Evolutionary conservation across 2,113 vertebrate genomes (phyloP), one percentile per base, ranked within the genome.

Genomic region (Xenus cinereus): DNA sequence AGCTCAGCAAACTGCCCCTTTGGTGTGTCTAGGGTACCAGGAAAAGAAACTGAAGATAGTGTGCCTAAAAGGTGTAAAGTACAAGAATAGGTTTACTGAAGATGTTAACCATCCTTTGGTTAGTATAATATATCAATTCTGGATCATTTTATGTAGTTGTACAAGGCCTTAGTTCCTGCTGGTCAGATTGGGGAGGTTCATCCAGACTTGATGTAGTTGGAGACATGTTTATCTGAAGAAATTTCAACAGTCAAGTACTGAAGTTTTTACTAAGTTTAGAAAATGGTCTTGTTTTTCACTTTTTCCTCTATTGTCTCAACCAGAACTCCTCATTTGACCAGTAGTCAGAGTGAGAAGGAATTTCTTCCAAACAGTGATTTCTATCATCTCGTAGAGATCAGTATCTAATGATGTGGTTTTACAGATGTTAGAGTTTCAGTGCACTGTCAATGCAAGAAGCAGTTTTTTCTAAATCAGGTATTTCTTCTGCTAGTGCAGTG

Each of bases 301-400:
- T 72, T 76, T 66, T 23, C 19, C 21, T 57, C 51, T 64, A 3
- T 45, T 57, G 30, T 86, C 48, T 69, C 32, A 74, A 35, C 14
- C 23, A 67, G 33, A 89, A 27, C 32, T 43, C 33, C 71, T 84
- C 27, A 17, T 41, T 35, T 78, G 32, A 73, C 20, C 24, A 45
- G 39, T 45, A 27, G 1, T 33, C 0, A 1, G 37, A 43, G 33
- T 43, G 51, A 83, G 66, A 62, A 73, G 41, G 53, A 62, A 50
- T 27, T 24, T 87, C 24, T 67, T 50, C 30, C 64, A 39, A 21
- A 37, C 54, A 41, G 50, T 24, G 19, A 33, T 60, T 77, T 15
- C 18, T 10, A 0, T 57, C 14, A 10, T 56, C 15, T 51, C 8
- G 0, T 43, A 11, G 22, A 30, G 69, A 32, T 73, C 12, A 33